Percentiles rank a stretch among this genome's conserved stretches.
These are phyloP conservation scores for Heliothis peltigera DNA, from an alignment of 2,888 invertebrate species.

Conservation along the genomic window DNA sequence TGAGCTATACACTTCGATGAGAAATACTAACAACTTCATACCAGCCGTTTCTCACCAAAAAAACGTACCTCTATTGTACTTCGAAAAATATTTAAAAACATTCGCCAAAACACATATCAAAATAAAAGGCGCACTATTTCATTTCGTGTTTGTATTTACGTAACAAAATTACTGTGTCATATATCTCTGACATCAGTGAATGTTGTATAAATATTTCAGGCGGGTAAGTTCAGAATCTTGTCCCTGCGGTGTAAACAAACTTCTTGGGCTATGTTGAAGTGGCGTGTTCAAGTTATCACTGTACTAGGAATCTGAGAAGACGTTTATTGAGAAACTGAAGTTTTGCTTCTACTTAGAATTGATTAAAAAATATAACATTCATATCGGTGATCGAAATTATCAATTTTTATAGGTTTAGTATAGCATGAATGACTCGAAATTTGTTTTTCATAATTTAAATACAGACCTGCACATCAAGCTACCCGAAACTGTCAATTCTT, in stretches of 20 bases:
- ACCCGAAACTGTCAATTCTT: too few relatives aligned
- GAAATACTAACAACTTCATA: too few relatives aligned
- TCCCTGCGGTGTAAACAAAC: not conserved
- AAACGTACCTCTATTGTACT: too few relatives aligned
- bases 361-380: not conserved
- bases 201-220: not conserved
- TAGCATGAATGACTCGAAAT: too few relatives aligned
- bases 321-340: not conserved
- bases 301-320: not conserved
- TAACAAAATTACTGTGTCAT: not conserved
- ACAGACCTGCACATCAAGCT: too few relatives aligned
- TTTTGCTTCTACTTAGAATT: not conserved
- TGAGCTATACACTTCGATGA: too few relatives aligned
- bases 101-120: not conserved
- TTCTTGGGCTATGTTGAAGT: not conserved
- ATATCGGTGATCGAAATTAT: too few relatives aligned
- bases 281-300: not conserved
- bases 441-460: too few relatives aligned
- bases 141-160: not conserved
- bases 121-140: not conserved
- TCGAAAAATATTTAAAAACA: too few relatives aligned
- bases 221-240: conserved; percentile 2
- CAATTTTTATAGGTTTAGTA: too few relatives aligned
- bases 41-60: too few relatives aligned
- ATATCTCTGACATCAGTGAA: not conserved